Evolutionary conservation across 2,888 invertebrate species (phyloP).

Genomic region (Dolichomitus sp.): DNA sequence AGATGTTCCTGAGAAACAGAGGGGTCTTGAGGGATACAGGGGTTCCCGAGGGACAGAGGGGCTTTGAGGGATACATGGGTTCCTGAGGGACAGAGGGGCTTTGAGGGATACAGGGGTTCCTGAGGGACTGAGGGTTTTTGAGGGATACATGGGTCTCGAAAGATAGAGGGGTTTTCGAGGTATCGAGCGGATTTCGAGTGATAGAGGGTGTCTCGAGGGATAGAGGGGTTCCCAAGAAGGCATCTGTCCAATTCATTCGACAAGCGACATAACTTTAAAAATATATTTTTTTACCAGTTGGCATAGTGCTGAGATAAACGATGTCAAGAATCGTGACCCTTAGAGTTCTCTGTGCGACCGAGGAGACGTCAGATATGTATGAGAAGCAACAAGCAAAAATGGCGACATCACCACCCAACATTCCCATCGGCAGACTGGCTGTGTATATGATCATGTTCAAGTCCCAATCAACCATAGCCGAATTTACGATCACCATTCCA

Average conservation of each 20-base stretch:
- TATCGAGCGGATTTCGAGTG: too few relatives aligned
- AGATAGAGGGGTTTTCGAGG: too few relatives aligned
- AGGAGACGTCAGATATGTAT: slow-evolving; percentile 93
- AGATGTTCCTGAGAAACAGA: too few relatives aligned
- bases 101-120: too few relatives aligned
- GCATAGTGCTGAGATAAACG: slow-evolving; percentile 94
- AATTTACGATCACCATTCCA: slow-evolving; percentile 91
- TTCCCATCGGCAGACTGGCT: slow-evolving; percentile 92
- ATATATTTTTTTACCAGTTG: slow-evolving; percentile 88
- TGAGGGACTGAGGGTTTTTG: too few relatives aligned
- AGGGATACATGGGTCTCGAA: too few relatives aligned
- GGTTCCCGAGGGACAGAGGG: too few relatives aligned
- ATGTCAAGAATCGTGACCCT: slow-evolving; percentile 94
- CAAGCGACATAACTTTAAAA: not conserved
- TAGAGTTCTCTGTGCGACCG: slow-evolving; percentile 90
- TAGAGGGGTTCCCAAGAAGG: too few relatives aligned
- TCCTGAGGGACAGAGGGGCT: too few relatives aligned
- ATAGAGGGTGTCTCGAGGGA: too few relatives aligned
- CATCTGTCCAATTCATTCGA: not conserved
- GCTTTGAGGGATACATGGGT: too few relatives aligned
- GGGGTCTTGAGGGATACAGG: too few relatives aligned
- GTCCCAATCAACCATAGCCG: slow-evolving; percentile 90
- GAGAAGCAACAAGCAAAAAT: slow-evolving; percentile 93
- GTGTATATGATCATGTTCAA: slow-evolving; percentile 92
- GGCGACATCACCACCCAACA: slow-evolving; percentile 93